These are phyloP conservation scores for Tetramorium simillimum DNA, from an alignment of 1,140 invertebrate genomes.

Conservation along the genomic window DNA sequence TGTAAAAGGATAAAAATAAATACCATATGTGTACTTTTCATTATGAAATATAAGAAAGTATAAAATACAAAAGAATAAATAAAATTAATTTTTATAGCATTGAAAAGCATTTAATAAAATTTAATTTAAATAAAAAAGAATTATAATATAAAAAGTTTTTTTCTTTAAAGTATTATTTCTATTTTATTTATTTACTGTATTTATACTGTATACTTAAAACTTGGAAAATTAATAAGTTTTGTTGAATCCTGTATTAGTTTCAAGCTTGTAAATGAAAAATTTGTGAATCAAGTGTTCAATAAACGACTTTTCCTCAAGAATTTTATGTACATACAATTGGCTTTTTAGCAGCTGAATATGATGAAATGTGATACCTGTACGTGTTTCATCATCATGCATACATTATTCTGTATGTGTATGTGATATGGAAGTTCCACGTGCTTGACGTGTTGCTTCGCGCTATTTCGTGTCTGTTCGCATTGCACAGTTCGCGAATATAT, in stretches of 20 bases:
- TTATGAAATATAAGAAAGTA: not conserved
- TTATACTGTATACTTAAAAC: not conserved
- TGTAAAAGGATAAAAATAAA: constrained; percentile 88
- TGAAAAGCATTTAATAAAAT: not conserved
- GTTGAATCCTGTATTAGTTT: not conserved
- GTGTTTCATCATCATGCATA: not conserved
- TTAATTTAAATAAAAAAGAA: constrained; percentile 1
- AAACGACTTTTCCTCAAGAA: not conserved
- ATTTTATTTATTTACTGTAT: not conserved
- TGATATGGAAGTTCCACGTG: not conserved
- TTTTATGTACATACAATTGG: not conserved
- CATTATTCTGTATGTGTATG: not conserved
- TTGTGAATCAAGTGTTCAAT: not conserved
- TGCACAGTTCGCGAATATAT: not conserved
- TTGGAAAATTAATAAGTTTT: not conserved
- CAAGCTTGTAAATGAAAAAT: not conserved
- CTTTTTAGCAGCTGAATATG: too few relatives aligned
- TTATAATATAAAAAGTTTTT: not conserved
- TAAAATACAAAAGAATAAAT: not conserved
- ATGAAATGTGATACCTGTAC: not conserved
- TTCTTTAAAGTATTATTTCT: not conserved
- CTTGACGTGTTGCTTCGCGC: too few relatives aligned
- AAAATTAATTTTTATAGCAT: constrained; percentile 1
- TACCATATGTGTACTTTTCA: not conserved
- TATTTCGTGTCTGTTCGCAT: not conserved